Evolutionary conservation across 2,888 invertebrate genomes (phyloP).

Genomic region (Cotesia congregata): DNA sequence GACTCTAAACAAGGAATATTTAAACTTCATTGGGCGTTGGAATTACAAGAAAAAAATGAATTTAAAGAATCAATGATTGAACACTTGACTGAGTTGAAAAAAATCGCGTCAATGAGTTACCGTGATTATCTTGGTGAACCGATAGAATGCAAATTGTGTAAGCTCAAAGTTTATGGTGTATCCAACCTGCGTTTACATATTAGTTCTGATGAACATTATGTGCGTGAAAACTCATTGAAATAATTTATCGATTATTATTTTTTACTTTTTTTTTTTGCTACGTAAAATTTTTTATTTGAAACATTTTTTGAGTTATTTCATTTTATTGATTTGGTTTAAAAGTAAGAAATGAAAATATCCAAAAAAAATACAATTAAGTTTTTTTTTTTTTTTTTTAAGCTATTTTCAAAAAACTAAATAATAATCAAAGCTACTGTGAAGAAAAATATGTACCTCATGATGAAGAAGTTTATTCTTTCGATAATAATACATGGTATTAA

Average conservation of each 20-base stretch:
- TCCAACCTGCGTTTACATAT: conserved; percentile 73
- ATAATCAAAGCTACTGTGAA: too few species aligned
- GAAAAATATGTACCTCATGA: too few species aligned
- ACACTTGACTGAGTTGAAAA: conserved; percentile 71
- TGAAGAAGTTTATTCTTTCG: too few species aligned
- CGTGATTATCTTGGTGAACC: conserved; percentile 49
- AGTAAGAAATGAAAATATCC: too few species aligned
- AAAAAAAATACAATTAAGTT: too few species aligned
- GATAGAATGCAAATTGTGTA: conserved; percentile 72
- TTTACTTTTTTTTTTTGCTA: background rate
- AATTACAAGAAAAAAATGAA: conserved; percentile 67
- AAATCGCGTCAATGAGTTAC: conserved; percentile 63
- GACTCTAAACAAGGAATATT: conserved; percentile 57
- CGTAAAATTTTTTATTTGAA: too few species aligned
- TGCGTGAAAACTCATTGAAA: conserved; percentile 52
- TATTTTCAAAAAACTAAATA: too few species aligned
- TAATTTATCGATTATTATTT: background rate
- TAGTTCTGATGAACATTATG: conserved; percentile 70
- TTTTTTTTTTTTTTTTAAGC: too few species aligned
- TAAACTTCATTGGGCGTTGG: conserved; percentile 72
- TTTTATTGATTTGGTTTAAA: too few species aligned
- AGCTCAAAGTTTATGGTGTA: conserved; percentile 66
- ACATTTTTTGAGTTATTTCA: too few species aligned
- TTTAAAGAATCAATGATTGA: conserved; percentile 62
- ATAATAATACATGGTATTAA: too few species aligned